Evolutionary conservation across 2,888 invertebrate genomes (phyloP), one percentile per base, ranked within the genome.

Genomic region (Idaea dimidiata): DNA sequence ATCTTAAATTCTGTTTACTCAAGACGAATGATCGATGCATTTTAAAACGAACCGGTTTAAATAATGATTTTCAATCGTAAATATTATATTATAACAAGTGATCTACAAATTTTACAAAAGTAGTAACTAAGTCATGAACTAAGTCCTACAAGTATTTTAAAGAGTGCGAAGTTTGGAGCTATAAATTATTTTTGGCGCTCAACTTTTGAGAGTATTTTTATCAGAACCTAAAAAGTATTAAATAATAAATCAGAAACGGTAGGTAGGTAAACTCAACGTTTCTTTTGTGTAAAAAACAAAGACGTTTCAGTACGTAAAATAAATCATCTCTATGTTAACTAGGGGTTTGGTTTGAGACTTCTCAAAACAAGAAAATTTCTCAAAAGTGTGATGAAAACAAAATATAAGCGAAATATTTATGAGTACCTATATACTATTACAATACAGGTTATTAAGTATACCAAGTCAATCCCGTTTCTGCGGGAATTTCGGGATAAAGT

Each of bases 281-380:
- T 81, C 84, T 85, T 43, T 84, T 81, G 80, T 84, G 81, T 82
- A 81, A 71, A 43, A 70, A 74, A 73, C n/a, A 75, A 83, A 84
- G 80, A 85, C 79, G 83, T 83, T 81, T 72, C 77, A 76, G 77
- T 80, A 86, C 83, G 82, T 62, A 78, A 83, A 83, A 86, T 86
- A 87, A 88, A 87, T 87, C 84, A 85, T 81, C 82, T 86, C 87
- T 83, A 86, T 86, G 84, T 86, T 85, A 43, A 43, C 43, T 43
- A 43, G 14, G 43, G 43, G 8, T 43, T 43, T 43, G 10, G 83
- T 81, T 77, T 82, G 79, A 79, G 79, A 84, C 80, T 82, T 82
- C 84, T 82, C 77, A 74, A 76, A 78, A 78, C 81, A 76, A 84
- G 86, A 83, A 78, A 75, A 77, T 76, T 77, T 43, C 79, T 83